A percentile compares a stretch with the other conserved stretches of the same genome.
Evolutionary conservation across 2,797 vertebrate species (phyloP).

Genomic region (Dipus sagitta): DNA sequence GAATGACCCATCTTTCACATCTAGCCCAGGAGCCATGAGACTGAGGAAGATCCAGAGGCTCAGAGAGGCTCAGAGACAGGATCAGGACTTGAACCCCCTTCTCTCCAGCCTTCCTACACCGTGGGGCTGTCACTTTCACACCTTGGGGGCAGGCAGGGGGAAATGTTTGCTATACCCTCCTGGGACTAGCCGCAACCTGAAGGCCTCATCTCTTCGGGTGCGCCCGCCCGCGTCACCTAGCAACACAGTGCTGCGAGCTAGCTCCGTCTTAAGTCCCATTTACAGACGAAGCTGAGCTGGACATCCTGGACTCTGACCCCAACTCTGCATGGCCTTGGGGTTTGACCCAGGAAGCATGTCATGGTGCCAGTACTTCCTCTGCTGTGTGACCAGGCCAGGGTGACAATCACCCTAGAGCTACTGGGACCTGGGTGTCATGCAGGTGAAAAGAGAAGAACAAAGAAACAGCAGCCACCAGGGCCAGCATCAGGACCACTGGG

Average conservation of each 20-base stretch:
- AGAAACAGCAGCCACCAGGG: background rate
- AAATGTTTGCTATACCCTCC: background rate
- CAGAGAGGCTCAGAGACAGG: background rate
- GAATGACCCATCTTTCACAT: no score
- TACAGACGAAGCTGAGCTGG: rapidly evolving
- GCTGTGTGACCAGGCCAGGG: background rate
- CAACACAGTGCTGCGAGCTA: no score
- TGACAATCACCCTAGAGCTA: background rate
- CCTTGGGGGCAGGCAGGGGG: background rate
- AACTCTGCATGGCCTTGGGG: background rate
- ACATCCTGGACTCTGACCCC: background rate
- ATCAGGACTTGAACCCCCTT: background rate
- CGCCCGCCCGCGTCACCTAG: no score
- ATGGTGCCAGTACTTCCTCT: background rate
- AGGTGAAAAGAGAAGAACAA: background rate
- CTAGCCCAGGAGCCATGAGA: background rate
- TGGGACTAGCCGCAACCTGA: background rate
- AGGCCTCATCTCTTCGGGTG: background rate
- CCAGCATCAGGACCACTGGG: no score
- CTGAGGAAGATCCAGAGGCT: background rate
- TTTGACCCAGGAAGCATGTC: rapidly evolving
- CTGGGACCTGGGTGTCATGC: background rate
- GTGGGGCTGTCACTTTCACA: background rate
- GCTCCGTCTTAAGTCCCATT: rapidly evolving
- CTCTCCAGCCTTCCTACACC: background rate